These are phyloP conservation scores for Eleginops maclovinus DNA, from an alignment of 2,113 vertebrate species.

Conservation along the genomic window DNA sequence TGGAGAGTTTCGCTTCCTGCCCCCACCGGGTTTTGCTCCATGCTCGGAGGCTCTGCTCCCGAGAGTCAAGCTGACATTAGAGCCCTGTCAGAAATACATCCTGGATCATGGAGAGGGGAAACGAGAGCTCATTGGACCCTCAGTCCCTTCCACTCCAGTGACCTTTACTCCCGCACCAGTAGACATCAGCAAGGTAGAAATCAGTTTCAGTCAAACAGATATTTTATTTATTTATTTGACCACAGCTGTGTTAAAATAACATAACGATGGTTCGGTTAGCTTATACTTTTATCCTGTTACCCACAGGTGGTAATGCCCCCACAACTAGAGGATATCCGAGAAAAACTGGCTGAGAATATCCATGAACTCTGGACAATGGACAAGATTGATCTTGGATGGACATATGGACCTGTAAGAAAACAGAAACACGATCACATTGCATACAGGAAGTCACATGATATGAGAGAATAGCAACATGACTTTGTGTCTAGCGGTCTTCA, in stretches of 20 bases:
- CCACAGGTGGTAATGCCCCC: conserved; percentile 88
- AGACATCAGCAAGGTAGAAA: conserved; percentile 90
- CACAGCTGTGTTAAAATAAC: no score
- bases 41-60: conserved; percentile 93
- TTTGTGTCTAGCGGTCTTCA: not conserved
- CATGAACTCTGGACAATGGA: conserved; percentile 97
- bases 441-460: not conserved
- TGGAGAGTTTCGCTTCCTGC: conserved; percentile 95
- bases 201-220: not conserved
- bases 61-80: conserved; percentile 88
- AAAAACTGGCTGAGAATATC: conserved; percentile 94
- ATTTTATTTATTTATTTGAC: no score
- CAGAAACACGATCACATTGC: not conserved
- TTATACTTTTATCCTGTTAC: not conserved
- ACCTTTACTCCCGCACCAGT: conserved; percentile 91
- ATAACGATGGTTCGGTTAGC: no score
- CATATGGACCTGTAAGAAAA: conserved; percentile 87
- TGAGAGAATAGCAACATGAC: not conserved
- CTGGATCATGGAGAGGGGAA: conserved; percentile 80
- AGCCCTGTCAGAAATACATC: conserved; percentile 90
- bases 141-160: conserved; percentile 85
- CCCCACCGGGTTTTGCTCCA: conserved; percentile 91
- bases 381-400: conserved; percentile 94
- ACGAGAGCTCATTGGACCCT: conserved; percentile 89
- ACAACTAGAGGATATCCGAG: conserved; percentile 91